Conservation (phyloP, 1,140 invertebrate genomes). For the Lordiphosa mommai region DNA sequence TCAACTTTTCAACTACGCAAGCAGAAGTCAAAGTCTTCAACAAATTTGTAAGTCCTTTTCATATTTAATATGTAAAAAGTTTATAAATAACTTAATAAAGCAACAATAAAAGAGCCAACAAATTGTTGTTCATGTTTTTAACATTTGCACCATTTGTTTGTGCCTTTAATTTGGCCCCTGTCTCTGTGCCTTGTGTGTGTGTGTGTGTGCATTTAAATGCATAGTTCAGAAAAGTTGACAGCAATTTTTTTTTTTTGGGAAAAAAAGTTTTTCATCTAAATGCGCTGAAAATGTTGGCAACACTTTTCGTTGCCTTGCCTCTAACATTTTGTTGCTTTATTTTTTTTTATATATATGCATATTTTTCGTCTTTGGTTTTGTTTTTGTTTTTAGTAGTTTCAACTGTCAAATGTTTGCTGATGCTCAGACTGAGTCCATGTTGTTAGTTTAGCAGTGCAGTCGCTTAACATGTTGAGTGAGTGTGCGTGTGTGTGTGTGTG, state of each 20-base stretch:
- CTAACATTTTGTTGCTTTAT: no score
- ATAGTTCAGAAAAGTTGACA: slow-evolving; percentile 20
- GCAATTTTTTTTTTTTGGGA: slow-evolving; percentile 17
- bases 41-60: no score
- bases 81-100: no score
- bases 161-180: not conserved
- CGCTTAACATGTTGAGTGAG: not conserved
- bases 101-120: no score
- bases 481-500: not conserved
- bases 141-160: no score
- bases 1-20: no score
- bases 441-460: slow-evolving; percentile 1
- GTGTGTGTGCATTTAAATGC: slow-evolving; percentile 26
- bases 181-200: not conserved
- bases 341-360: slow-evolving; percentile 10
- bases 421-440: slow-evolving; percentile 16
- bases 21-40: no score
- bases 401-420: slow-evolving; percentile 34
- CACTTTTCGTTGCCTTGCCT: slow-evolving; percentile 36
- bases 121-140: no score
- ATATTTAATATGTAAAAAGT: no score
- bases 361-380: slow-evolving; percentile 7
- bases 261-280: slow-evolving; percentile 31
- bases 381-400: slow-evolving; percentile 3
- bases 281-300: slow-evolving; percentile 35